Percentiles rank a stretch among this genome's conserved stretches.
These are phyloP conservation scores for Trachelus stipa DNA, from an alignment of 2,888 invertebrate genomes.

Conservation along the genomic window DNA sequence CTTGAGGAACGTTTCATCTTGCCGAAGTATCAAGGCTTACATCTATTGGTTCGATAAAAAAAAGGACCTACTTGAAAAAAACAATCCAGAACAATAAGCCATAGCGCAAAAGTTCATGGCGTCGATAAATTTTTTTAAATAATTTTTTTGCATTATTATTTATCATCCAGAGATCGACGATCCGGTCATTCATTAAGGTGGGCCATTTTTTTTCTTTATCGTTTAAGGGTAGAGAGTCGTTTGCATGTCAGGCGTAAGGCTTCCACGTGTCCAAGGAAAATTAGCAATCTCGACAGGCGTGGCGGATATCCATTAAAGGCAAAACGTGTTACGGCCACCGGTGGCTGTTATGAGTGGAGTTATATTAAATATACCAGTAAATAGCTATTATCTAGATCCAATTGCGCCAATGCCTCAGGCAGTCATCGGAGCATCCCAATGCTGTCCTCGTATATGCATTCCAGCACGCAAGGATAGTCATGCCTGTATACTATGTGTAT, in stretches of 20 bases:
- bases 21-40: conserved; percentile 49
- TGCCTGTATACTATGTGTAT: neutral
- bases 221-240: neutral
- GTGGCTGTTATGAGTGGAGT: conserved; percentile 20
- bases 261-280: conserved; percentile 23
- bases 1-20: conserved; percentile 53
- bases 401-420: conserved; percentile 37
- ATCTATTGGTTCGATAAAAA: neutral
- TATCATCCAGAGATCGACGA: neutral
- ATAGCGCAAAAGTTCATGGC: neutral
- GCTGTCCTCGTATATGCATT: conserved; percentile 25
- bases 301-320: conserved; percentile 32
- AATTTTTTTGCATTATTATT: neutral
- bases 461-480: conserved; percentile 33
- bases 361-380: conserved; percentile 36
- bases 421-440: neutral
- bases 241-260: neutral
- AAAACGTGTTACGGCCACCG: conserved; percentile 26
- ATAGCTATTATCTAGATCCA: conserved; percentile 45
- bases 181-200: neutral
- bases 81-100: neutral
- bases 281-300: conserved; percentile 34
- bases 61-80: neutral
- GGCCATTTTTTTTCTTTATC: neutral
- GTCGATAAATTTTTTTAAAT: neutral